phyloP scores from a whole-genome alignment of 1,140 invertebrate species.

The Dendroctonus valens region DNA sequence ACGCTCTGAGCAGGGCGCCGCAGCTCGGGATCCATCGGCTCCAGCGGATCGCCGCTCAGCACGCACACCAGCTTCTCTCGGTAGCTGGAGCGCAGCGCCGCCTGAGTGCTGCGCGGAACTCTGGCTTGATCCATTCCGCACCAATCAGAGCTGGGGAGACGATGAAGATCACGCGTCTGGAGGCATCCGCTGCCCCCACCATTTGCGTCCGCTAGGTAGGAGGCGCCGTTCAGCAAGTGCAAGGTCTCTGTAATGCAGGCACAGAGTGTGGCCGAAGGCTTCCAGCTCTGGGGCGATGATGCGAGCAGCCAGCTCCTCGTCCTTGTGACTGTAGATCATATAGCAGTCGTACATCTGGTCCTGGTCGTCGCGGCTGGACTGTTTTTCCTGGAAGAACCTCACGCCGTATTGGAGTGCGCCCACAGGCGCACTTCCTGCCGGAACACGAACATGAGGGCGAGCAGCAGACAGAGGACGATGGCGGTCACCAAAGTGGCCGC shows the following conservation, averaged over 20 bases:
- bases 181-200: slow-evolving; percentile 73
- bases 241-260: slow-evolving; percentile 74
- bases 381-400: slow-evolving; percentile 63
- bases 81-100: slow-evolving; percentile 71
- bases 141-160: slow-evolving; percentile 72
- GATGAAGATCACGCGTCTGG: slow-evolving; percentile 68
- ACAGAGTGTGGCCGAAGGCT: slow-evolving; percentile 68
- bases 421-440: slow-evolving; percentile 72
- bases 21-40: slow-evolving; percentile 75
- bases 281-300: slow-evolving; percentile 78
- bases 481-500: slow-evolving; percentile 72
- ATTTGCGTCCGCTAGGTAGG: slow-evolving; percentile 71
- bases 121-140: slow-evolving; percentile 71
- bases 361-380: slow-evolving; percentile 58
- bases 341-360: slow-evolving; percentile 84
- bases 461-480: slow-evolving; percentile 66
- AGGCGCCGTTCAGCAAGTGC: slow-evolving; percentile 61
- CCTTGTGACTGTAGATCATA: slow-evolving; percentile 82
- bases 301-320: slow-evolving; percentile 76
- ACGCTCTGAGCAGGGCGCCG: slow-evolving; percentile 79
- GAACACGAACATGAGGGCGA: slow-evolving; percentile 72
- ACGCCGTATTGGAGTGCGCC: slow-evolving; percentile 74
- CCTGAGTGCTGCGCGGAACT: slow-evolving; percentile 71
- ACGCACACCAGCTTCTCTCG: slow-evolving; percentile 74
- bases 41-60: slow-evolving; percentile 61